These are phyloP conservation scores for Platerodrilus igneus DNA, from an alignment of 2,888 invertebrate species.

Conservation along the genomic window DNA sequence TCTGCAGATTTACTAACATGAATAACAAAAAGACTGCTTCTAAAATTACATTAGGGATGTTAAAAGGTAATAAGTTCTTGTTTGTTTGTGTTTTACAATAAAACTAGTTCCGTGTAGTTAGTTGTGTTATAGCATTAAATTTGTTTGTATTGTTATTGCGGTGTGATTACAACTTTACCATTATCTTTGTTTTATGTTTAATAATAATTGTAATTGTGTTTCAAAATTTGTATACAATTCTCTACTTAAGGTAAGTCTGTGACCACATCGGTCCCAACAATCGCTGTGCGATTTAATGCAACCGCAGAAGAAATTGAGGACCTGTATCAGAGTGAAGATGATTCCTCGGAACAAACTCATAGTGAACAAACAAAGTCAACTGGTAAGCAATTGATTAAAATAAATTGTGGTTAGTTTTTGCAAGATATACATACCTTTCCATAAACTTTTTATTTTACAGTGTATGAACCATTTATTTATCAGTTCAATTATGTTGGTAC, in stretches of 20 bases:
- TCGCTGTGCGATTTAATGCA: slow-evolving; percentile 70
- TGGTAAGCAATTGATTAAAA: too few relatives aligned
- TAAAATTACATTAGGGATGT: slow-evolving; percentile 46
- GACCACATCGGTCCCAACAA: slow-evolving; percentile 48
- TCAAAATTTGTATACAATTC: slow-evolving; percentile 5
- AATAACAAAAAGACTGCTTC: slow-evolving; percentile 39
- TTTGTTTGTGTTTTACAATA: slow-evolving; percentile 38
- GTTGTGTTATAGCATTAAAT: slow-evolving; percentile 1
- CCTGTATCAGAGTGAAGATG: slow-evolving; percentile 59
- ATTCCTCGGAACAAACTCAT: slow-evolving; percentile 32
- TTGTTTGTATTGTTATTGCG: background rate
- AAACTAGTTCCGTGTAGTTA: slow-evolving; percentile 17
- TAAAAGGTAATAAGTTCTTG: slow-evolving; percentile 44
- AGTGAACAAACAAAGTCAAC: slow-evolving; percentile 13
- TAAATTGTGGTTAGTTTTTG: background rate
- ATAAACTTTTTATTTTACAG: background rate
- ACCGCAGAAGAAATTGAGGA: slow-evolving; percentile 72
- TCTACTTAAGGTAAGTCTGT: slow-evolving; percentile 43
- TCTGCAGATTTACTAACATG: too few relatives aligned
- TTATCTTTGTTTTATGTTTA: too few relatives aligned
- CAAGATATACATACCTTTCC: background rate
- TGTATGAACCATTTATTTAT: too few relatives aligned
- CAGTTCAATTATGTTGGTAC: too few relatives aligned
- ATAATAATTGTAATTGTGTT: too few relatives aligned
- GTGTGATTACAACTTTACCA: slow-evolving; percentile 52